These are phyloP conservation scores for Sus cebifrons DNA, from an alignment of 2,797 vertebrate species.

Conservation along the genomic window DNA sequence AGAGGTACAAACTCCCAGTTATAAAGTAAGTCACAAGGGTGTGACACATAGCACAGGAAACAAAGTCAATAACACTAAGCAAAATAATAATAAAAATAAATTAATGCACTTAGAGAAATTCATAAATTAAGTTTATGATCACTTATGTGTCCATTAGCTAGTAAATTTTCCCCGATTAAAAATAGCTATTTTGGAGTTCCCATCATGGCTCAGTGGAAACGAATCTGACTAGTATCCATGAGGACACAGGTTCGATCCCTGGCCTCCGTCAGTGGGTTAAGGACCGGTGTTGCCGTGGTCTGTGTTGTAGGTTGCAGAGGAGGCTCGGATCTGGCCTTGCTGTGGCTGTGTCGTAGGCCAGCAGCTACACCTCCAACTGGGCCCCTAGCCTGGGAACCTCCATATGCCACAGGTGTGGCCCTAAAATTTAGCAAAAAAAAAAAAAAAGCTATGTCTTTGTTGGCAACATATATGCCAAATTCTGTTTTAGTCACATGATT, in stretches of 20 bases:
- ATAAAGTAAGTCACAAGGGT: neutral
- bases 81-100: neutral
- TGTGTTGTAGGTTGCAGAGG: no score
- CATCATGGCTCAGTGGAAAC: no score
- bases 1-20: neutral
- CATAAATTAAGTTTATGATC: slow-evolving; percentile 21
- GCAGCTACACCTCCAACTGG: no score
- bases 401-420: no score
- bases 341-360: no score
- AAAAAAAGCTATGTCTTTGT: neutral
- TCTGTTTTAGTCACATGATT: slow-evolving; percentile 12
- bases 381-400: no score
- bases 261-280: no score
- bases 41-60: neutral
- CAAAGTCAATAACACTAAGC: neutral
- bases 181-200: neutral
- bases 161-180: slow-evolving; percentile 15
- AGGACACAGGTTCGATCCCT: no score
- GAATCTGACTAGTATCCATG: no score
- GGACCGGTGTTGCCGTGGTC: no score
- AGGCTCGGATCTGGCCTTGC: no score
- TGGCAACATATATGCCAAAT: neutral
- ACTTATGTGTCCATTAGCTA: neutral
- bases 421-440: no score
- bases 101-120: neutral